phyloP scores from a whole-genome alignment of 2,888 invertebrate species.

The Chrysotoxum bicinctum region DNA sequence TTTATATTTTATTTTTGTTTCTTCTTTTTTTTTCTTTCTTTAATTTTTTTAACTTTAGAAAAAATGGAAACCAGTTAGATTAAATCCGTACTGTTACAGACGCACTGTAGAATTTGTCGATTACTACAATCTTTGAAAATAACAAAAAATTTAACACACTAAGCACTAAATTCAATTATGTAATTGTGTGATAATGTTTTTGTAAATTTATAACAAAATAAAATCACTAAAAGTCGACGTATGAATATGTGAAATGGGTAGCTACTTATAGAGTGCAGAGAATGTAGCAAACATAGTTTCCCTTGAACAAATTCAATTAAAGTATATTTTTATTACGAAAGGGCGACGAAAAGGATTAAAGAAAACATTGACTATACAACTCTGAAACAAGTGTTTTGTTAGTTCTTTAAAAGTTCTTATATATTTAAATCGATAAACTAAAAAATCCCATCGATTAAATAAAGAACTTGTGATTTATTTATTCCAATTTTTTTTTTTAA shows the following conservation, averaged over 20 bases:
- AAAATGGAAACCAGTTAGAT: conserved; percentile 82
- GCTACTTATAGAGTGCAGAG: conserved; percentile 2
- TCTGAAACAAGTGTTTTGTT: not conserved
- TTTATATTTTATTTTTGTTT: conserved; percentile 74
- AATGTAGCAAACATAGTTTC: conserved; percentile 12
- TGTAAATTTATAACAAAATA: not conserved
- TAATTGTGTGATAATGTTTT: not conserved
- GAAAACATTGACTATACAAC: not conserved
- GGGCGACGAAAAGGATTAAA: not conserved
- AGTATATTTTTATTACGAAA: not conserved
- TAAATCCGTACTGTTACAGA: conserved; percentile 81
- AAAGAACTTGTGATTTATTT: conserved; percentile 45
- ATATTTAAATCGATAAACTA: not conserved
- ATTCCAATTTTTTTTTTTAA: conserved; percentile 24
- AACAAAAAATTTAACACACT: not conserved
- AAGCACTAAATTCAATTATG: not conserved
- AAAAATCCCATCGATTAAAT: not conserved
- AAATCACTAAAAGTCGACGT: conserved; percentile 1
- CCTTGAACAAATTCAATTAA: not conserved
- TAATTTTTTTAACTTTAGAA: conserved; percentile 76
- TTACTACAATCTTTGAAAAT: conserved; percentile 79
- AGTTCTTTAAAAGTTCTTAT: not conserved
- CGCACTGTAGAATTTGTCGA: conserved; percentile 81
- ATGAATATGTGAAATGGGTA: conserved; percentile 8
- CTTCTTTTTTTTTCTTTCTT: conserved; percentile 75